A percentile compares a stretch with the other conserved stretches of the same genome.
These are phyloP conservation scores for Serranus cabrilla DNA, from an alignment of 2,797 vertebrate genomes.

Conservation along the genomic window DNA sequence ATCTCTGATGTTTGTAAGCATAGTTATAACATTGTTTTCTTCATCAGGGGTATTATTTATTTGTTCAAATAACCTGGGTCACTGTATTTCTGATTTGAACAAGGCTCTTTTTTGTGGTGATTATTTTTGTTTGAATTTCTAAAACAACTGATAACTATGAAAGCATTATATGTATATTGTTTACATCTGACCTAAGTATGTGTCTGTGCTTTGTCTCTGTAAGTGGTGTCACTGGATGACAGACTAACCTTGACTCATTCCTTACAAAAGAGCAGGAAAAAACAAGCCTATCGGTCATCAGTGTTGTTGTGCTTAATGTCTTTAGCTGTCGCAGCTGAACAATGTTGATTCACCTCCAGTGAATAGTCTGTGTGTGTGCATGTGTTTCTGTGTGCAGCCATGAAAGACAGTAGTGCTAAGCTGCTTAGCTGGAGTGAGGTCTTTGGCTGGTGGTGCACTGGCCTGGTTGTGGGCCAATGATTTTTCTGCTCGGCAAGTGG, in stretches of 20 bases:
- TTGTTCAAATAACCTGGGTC: not conserved
- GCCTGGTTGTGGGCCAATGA: constrained; percentile 63
- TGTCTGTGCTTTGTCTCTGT: constrained; percentile 24
- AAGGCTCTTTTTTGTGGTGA: not conserved
- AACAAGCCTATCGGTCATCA: constrained; percentile 25
- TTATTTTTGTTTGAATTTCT: not conserved
- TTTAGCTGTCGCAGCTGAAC: constrained; percentile 51
- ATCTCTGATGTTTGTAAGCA: not conserved
- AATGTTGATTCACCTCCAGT: constrained; percentile 64
- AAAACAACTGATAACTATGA: not conserved
- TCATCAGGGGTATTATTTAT: not conserved
- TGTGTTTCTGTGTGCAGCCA: constrained; percentile 40
- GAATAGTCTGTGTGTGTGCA: constrained; percentile 51
- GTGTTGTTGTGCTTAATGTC: constrained; percentile 35
- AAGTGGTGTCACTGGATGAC: constrained; percentile 8
- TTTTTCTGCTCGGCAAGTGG: constrained; percentile 56
- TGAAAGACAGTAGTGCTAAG: constrained; percentile 74
- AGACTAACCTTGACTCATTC: constrained; percentile 11
- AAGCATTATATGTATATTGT: not conserved
- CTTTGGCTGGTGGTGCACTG: constrained; percentile 63
- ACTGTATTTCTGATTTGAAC: not conserved
- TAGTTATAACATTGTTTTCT: not conserved
- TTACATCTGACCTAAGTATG: not conserved
- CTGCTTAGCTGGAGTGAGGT: constrained; percentile 75
- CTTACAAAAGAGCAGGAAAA: constrained; percentile 26